Base-by-base conservation (phyloP, 1,140 invertebrate genomes). In the Drosophila insularis region DNA sequence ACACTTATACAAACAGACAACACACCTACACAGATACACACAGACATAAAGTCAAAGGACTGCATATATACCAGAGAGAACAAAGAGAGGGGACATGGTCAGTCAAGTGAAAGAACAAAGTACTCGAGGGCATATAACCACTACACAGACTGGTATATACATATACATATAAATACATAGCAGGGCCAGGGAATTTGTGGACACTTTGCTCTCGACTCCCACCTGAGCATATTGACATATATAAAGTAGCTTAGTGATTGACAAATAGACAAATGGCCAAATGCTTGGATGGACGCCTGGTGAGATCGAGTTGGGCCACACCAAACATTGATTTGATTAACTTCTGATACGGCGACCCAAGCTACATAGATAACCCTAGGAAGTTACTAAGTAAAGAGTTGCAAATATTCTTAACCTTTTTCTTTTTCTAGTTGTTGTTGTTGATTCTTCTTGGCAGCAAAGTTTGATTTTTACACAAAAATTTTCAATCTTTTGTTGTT, bases 31-130 rank as follows among this genome's bases (percentile, higher is more conserved):
- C 32, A 35, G 7, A 35, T 7, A 74, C 27, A 54, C 50, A 67
- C 63, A 59, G 19, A 75, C 10, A 59, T 37, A 55, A 39, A 35
- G 56, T 50, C 43, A 46, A 19, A 46, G 43, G 17, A 46, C 35
- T 37, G 35, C 11, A 13, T 11, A 11, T 37, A 50, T 50, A 50
- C 8, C 43, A 68, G 46, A 58, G 58, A 23, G 17, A 37, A 73
- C 31, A 66, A 21, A n/a, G 54, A 53, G 61, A 50, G 32, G 53
- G 56, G 55, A 70, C 64, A 67, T 59, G 71, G 55, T 65, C 81
- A 85, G 81, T 86, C 81, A 86, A 78, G 81, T 75, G 81, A 71
- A 78, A 86, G 81, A 85, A 85, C 81, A 85, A 85, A 86, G 81
- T 74, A 78, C 67, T 86, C 56, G 59, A 68, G 58, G 70, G 61